These are phyloP conservation scores for Theonella swinhoei DNA, from an alignment of 37 sponge, comb jelly and placozoan species.

Conservation along the genomic window DNA sequence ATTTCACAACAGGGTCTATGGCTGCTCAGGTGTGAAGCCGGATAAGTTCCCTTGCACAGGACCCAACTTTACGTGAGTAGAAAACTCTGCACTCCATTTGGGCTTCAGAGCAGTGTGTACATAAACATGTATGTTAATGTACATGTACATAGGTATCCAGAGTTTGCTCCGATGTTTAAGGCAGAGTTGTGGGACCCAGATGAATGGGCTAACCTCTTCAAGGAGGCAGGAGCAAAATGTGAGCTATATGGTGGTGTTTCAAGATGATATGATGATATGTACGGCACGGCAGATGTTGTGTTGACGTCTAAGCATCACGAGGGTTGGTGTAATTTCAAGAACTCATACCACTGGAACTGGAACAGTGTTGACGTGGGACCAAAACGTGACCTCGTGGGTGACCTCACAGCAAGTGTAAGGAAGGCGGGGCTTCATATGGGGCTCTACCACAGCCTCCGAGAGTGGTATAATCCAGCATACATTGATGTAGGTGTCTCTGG, in stretches of 20 bases:
- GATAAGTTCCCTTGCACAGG: constrained; percentile 71
- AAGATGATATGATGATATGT: too few species aligned
- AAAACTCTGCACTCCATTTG: neutral
- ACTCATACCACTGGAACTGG: constrained; percentile 81
- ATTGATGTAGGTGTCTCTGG: constrained; percentile 13
- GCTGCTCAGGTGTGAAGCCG: constrained; percentile 76
- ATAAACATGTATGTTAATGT: neutral
- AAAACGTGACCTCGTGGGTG: constrained; percentile 64
- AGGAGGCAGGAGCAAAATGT: constrained; percentile 87
- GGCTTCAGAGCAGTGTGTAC: neutral
- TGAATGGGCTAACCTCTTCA: constrained; percentile 78
- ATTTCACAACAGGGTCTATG: constrained; percentile 77
- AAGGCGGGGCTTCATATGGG: constrained; percentile 72
- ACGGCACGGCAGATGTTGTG: constrained; percentile 56
- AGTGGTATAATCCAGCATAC: constrained; percentile 86
- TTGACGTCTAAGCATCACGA: constrained; percentile 87
- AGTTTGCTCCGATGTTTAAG: constrained; percentile 89
- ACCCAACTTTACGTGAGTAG: constrained; percentile 37
- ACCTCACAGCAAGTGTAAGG: constrained; percentile 70
- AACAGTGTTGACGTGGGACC: constrained; percentile 83
- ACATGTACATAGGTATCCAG: constrained; percentile 72
- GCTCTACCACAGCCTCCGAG: constrained; percentile 82
- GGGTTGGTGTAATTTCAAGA: constrained; percentile 83
- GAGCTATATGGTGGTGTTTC: neutral
- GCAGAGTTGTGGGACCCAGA: constrained; percentile 82